phyloP scores from a whole-genome alignment of 2,113 vertebrate species.

The Andinoacara biseriatus region DNA sequence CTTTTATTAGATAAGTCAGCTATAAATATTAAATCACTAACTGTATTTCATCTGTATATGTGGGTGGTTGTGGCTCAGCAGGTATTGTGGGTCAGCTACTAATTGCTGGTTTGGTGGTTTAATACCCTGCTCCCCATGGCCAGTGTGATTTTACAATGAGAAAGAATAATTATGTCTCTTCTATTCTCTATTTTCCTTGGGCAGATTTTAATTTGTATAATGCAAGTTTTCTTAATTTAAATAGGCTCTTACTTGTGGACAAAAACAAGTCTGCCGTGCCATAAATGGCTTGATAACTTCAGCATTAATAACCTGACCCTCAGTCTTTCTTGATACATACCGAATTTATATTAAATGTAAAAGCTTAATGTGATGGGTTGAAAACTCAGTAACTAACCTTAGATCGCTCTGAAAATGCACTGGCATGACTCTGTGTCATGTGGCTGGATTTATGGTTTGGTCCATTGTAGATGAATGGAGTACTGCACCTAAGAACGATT shows the following conservation, averaged over 20 bases:
- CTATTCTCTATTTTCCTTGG: background rate
- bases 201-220: slow-evolving; percentile 5
- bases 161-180: background rate
- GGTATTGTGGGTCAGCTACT: background rate
- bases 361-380: background rate
- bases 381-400: slow-evolving; percentile 37
- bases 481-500: slow-evolving; percentile 65
- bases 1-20: background rate
- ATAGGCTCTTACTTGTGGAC: background rate
- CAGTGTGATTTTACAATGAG: background rate
- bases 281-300: slow-evolving; percentile 27
- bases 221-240: background rate
- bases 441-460: slow-evolving; percentile 58
- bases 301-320: background rate
- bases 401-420: slow-evolving; percentile 47
- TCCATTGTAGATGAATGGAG: slow-evolving; percentile 45
- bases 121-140: background rate
- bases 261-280: background rate
- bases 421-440: slow-evolving; percentile 31
- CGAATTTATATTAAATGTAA: slow-evolving; percentile 37
- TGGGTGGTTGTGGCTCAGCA: background rate
- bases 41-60: background rate
- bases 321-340: background rate
- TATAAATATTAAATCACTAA: background rate
- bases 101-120: slow-evolving; percentile 5